These are phyloP conservation scores for Istiophorus platypterus DNA, from an alignment of 2,113 vertebrate genomes.

Conservation along the genomic window DNA sequence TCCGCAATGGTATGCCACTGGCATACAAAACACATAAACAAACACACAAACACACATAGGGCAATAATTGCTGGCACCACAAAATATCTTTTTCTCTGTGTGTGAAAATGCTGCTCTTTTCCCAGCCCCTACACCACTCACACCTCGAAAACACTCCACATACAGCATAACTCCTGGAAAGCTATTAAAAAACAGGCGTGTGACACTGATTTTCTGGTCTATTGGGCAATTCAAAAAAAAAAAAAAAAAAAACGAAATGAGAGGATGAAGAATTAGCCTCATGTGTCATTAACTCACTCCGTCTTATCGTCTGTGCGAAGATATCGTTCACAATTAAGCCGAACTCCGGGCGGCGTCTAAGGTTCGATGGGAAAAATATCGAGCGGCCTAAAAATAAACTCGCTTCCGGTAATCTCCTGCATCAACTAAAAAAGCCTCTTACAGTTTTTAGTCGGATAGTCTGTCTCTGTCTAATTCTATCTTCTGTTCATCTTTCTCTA, in stretches of 20 bases:
- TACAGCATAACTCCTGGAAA: background rate
- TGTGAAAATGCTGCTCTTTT: conserved; percentile 18
- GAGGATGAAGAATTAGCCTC: background rate
- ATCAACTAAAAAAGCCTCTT: conserved; percentile 59
- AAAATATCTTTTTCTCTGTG: conserved; percentile 16
- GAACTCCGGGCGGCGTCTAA: conserved; percentile 13
- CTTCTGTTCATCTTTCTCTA: conserved; percentile 18
- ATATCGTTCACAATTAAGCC: conserved; percentile 26
- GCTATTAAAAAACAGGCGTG: background rate
- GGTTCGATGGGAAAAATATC: conserved; percentile 35
- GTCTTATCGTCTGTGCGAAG: conserved; percentile 14
- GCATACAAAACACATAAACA: conserved; percentile 25
- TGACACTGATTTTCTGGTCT: conserved; percentile 7
- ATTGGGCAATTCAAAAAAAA: background rate
- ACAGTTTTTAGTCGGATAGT: conserved; percentile 28
- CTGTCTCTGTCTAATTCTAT: conserved; percentile 30
- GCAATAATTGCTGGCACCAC: conserved; percentile 30
- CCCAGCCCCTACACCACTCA: background rate
- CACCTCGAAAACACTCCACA: background rate
- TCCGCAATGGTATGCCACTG: conserved; percentile 33
- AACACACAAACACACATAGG: conserved; percentile 7
- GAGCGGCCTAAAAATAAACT: conserved; percentile 48
- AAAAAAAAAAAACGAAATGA: background rate
- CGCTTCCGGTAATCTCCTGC: conserved; percentile 55
- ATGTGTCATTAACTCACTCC: conserved; percentile 27